Evolutionary conservation across 1,140 invertebrate species (phyloP), one percentile per base, ranked within the genome.

Genomic region (Zaprionus camerounensis): DNA sequence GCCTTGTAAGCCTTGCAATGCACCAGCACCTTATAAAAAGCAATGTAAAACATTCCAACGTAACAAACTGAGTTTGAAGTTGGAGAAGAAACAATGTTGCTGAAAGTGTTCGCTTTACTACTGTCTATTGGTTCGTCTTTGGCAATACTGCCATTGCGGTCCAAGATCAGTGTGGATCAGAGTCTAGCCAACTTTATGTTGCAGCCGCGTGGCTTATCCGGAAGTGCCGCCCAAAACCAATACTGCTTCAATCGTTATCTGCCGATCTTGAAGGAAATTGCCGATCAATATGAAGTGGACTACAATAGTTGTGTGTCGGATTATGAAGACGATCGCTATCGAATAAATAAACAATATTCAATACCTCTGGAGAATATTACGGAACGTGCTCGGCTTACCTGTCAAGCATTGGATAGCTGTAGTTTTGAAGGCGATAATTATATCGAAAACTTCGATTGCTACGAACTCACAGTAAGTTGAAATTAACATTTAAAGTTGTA

Each of bases 231-330:
- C 13, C 34, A 55, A 22, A 36, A 62, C 2, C 44, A 70, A 46
- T 62, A 70, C 15, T 82, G 80, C 20, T 82, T 82, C 46, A 15
- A 13, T 15, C 36, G 26, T 6, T 83, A 76, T 41, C 28, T 4
- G 15, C 80, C 81, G 0, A 13, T 51, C 5, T 11, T 82, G 28
- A 61, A 74, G 11, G 51, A 28, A 1, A 38, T 80, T 1, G 11
- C 49, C 7, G 15, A 53, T 0, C 12, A 64, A 22, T 83, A 68
- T 22, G 46, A 79, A 12, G 5, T 1, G 1, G 64, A 53, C 26
- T 76, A 56, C 15, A 34, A 31, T 13, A 20, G 2, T 6, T 82
- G 80, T 38, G 15, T 59, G 11, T 5, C 5, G 4, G 22, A 15
- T 26, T 71, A 55, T 44, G n/a, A 26, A 58, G 7, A 24, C 15